Evolutionary conservation across 1,140 invertebrate genomes (phyloP).

Genomic region (Megathymus violae): DNA sequence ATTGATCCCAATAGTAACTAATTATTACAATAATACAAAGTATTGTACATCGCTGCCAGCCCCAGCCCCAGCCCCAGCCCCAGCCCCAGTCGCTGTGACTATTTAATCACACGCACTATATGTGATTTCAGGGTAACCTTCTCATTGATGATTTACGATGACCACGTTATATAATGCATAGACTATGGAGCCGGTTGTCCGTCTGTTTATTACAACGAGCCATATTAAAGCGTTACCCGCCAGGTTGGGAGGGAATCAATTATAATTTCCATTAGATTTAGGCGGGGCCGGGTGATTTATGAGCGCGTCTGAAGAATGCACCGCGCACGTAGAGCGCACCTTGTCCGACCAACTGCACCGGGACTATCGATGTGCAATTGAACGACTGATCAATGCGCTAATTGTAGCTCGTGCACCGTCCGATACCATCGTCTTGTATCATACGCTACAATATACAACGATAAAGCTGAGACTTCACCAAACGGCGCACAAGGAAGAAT

Average conservation of each 20-base stretch:
- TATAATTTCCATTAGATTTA: constrained; percentile 73
- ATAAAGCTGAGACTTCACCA: not conserved
- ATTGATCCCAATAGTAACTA: too few species aligned
- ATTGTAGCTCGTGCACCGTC: constrained; percentile 8
- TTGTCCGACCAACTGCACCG: constrained; percentile 12
- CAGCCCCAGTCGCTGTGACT: too few species aligned
- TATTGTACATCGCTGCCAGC: too few species aligned
- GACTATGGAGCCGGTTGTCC: constrained; percentile 13
- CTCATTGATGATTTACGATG: not conserved
- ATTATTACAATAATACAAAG: too few species aligned
- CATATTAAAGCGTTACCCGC: constrained; percentile 28
- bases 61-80: too few species aligned
- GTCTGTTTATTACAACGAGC: constrained; percentile 37
- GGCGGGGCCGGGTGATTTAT: constrained; percentile 66
- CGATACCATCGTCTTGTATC: not conserved
- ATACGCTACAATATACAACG: not conserved
- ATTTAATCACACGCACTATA: too few species aligned
- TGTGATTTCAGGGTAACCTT: not conserved
- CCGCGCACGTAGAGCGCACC: constrained; percentile 37
- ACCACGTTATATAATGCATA: constrained; percentile 4
- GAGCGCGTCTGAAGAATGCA: constrained; percentile 48
- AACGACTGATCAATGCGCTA: constrained; percentile 23
- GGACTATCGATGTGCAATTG: constrained; percentile 19
- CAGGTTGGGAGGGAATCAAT: constrained; percentile 68
- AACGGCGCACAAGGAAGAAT: too few species aligned